Percentiles rank a stretch among this genome's conserved stretches.
Conservation (phyloP, 2,113 vertebrate genomes). For the Neodon shergylaensis region DNA sequence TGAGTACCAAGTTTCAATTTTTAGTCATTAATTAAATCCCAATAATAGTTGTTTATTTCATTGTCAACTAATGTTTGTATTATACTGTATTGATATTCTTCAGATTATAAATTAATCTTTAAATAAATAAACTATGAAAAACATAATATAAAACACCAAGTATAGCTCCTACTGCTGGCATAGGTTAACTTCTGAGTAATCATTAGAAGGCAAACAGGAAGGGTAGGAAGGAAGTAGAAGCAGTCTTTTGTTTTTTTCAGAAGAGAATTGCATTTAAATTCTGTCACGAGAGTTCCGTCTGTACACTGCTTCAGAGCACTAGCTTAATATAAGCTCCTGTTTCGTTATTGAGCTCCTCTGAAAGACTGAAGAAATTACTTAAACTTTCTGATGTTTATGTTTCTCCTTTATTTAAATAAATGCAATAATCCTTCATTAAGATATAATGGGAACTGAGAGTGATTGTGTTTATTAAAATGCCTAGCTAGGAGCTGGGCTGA, state of each 20-base stretch:
- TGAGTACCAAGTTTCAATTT: neutral
- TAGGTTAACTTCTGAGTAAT: neutral
- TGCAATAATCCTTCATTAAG: neutral
- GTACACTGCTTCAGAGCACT: neutral
- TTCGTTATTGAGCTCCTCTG: neutral
- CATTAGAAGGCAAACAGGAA: neutral
- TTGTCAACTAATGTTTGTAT: neutral
- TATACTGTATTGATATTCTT: neutral
- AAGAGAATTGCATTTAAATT: neutral
- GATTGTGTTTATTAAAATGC: constrained; percentile 21
- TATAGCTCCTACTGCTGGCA: neutral
- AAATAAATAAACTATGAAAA: neutral
- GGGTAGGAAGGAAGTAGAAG: neutral
- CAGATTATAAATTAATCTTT: neutral
- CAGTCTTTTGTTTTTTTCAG: neutral
- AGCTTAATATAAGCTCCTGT: neutral
- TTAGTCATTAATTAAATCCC: neutral
- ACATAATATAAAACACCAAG: neutral
- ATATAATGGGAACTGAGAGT: neutral
- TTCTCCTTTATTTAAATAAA: constrained; percentile 35
- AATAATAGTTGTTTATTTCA: neutral
- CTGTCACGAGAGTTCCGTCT: neutral
- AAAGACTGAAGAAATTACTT: neutral
- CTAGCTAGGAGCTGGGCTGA: neutral
- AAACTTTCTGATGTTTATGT: neutral